Conservation (phyloP, 2,888 invertebrate genomes). For the Tetanocera ferruginea region DNA sequence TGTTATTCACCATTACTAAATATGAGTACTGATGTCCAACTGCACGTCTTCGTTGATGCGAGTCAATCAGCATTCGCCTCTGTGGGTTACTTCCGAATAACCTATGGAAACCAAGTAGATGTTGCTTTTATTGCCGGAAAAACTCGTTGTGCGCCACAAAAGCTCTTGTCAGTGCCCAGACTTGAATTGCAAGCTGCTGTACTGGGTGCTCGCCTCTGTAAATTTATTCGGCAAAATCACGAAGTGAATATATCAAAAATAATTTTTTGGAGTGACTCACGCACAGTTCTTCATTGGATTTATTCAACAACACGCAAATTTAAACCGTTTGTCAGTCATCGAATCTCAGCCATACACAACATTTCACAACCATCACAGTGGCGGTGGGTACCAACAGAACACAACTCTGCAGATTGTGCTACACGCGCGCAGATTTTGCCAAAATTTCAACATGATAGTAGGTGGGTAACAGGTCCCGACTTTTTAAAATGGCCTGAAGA, state of each 20-base stretch:
- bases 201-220: constrained; percentile 35
- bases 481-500: constrained; percentile 23
- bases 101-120: not conserved
- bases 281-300: no score
- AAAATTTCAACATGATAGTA: constrained; percentile 33
- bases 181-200: constrained; percentile 45
- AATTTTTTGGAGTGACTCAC: constrained; percentile 32
- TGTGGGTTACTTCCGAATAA: constrained; percentile 31
- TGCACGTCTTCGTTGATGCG: constrained; percentile 2
- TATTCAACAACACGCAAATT: constrained; percentile 40
- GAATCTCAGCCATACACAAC: no score
- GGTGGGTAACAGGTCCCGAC: no score
- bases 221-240: constrained; percentile 26
- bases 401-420: constrained; percentile 51
- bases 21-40: not conserved
- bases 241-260: constrained; percentile 25
- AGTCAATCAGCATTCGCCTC: no score
- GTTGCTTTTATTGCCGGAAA: constrained; percentile 33
- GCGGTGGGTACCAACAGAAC: constrained; percentile 42
- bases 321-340: constrained; percentile 50
- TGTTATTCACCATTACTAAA: not conserved
- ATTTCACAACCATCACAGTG: constrained; percentile 47
- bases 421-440: constrained; percentile 42
- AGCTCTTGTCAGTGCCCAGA: constrained; percentile 38
- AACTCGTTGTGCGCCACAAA: constrained; percentile 38